Conservation (phyloP, 2,888 invertebrate genomes). For the Alitta virens region DNA sequence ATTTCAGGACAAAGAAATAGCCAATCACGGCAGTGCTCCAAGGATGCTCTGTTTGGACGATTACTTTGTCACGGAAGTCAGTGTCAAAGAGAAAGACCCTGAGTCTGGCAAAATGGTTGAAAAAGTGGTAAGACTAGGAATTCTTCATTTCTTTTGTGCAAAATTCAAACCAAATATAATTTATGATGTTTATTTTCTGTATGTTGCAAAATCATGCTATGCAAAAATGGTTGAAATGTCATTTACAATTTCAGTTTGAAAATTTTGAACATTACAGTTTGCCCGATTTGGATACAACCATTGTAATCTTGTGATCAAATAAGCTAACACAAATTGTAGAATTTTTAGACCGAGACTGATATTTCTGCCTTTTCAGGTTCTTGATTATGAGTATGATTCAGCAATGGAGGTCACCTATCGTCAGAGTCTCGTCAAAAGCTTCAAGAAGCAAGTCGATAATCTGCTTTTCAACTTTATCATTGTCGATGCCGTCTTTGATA, state of each 20-base stretch:
- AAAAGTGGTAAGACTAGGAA: slow-evolving; percentile 60
- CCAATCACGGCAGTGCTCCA: slow-evolving; percentile 83
- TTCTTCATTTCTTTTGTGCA: neutral
- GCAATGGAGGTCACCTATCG: slow-evolving; percentile 79
- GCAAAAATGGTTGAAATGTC: no score
- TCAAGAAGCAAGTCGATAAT: slow-evolving; percentile 85
- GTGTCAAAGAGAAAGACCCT: slow-evolving; percentile 62
- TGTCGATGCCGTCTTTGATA: slow-evolving; percentile 85
- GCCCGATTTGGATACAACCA: no score
- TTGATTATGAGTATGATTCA: slow-evolving; percentile 86
- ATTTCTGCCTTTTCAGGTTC: slow-evolving; percentile 61
- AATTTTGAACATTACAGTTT: no score
- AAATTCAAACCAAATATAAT: neutral
- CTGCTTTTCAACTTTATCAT: slow-evolving; percentile 90
- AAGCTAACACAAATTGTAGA: no score
- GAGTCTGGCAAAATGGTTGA: slow-evolving; percentile 72
- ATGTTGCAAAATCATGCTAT: no score
- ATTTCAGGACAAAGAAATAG: slow-evolving; percentile 70
- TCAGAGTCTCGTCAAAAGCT: slow-evolving; percentile 79
- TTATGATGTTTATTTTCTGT: no score
- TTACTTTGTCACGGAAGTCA: slow-evolving; percentile 80
- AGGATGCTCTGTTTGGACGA: slow-evolving; percentile 91
- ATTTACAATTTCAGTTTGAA: no score
- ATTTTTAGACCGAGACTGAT: no score
- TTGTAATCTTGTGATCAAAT: no score